Conservation (phyloP, 2,888 invertebrate species). For the Ferdinandea cuprea region DNA sequence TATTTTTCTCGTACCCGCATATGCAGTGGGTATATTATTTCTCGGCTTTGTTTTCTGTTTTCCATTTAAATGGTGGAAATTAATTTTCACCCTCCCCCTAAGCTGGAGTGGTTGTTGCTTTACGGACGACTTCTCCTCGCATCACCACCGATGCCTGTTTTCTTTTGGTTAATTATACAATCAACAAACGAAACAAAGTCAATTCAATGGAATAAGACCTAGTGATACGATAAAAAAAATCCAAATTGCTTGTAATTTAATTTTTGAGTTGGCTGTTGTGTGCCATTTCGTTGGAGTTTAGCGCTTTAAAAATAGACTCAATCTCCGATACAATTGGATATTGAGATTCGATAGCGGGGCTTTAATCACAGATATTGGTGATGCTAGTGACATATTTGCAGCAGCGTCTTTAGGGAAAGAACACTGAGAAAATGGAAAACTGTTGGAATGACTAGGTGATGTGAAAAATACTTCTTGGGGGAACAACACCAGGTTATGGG, state of each 20-base stretch:
- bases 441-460: too few relatives aligned
- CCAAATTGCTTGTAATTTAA: constrained; percentile 51
- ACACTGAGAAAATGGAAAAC: too few relatives aligned
- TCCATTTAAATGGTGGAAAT: constrained; percentile 3
- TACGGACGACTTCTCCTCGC: constrained; percentile 32
- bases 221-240: constrained; percentile 53
- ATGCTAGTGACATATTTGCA: not conserved
- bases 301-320: constrained; percentile 42
- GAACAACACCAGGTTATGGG: too few relatives aligned
- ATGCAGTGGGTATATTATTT: constrained; percentile 28
- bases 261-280: constrained; percentile 19
- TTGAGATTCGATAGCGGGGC: not conserved
- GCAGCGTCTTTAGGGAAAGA: too few relatives aligned
- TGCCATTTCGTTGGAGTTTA: not conserved
- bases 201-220: constrained; percentile 48
- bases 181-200: constrained; percentile 65
- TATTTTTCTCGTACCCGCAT: constrained; percentile 20
- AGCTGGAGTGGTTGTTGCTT: constrained; percentile 22
- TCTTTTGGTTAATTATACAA: constrained; percentile 58
- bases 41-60: constrained; percentile 9
- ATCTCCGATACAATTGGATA: constrained; percentile 5
- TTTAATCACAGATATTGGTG: not conserved
- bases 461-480: too few relatives aligned
- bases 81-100: constrained; percentile 13
- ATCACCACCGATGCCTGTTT: not conserved